These are phyloP conservation scores for Callyntrura sp. DNA, from an alignment of 2,888 invertebrate genomes.

Conservation along the genomic window DNA sequence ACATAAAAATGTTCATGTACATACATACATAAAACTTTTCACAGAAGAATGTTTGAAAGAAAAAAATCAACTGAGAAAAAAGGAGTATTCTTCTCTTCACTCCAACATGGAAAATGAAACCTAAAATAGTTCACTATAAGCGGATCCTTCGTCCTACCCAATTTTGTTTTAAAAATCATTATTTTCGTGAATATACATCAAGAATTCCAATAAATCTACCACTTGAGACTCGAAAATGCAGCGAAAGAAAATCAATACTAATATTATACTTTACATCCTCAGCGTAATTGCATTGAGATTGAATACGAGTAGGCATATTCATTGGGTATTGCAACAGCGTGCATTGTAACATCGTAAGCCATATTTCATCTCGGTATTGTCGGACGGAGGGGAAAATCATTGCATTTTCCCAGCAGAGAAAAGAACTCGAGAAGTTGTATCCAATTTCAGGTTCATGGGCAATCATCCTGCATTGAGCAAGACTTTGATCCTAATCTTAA, in stretches of 20 bases:
- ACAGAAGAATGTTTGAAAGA: background rate
- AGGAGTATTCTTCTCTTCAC: background rate
- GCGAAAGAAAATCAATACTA: background rate
- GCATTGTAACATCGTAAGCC: no score
- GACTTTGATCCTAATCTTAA: conserved; percentile 52
- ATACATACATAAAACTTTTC: conserved; percentile 46
- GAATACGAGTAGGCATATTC: no score
- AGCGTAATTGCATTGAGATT: no score
- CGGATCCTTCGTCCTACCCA: background rate
- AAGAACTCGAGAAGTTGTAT: conserved; percentile 39
- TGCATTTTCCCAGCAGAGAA: conserved; percentile 65
- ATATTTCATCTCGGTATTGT: no score
- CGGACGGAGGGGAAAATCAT: conserved; percentile 8
- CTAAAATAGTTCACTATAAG: conserved; percentile 59
- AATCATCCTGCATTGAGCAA: conserved; percentile 43
- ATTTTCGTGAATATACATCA: conserved; percentile 54
- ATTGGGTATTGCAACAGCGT: no score
- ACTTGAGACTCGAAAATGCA: background rate
- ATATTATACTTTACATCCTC: background rate
- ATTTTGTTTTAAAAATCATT: conserved; percentile 18
- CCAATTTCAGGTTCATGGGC: conserved; percentile 71
- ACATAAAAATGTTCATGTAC: conserved; percentile 15
- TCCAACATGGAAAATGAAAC: conserved; percentile 26
- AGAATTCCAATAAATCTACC: background rate
- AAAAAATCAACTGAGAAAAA: conserved; percentile 11